Percentiles rank a stretch among this genome's conserved stretches.
phyloP scores from a whole-genome alignment of 2,113 vertebrate genomes.

The Acrocephalus arundinaceus region DNA sequence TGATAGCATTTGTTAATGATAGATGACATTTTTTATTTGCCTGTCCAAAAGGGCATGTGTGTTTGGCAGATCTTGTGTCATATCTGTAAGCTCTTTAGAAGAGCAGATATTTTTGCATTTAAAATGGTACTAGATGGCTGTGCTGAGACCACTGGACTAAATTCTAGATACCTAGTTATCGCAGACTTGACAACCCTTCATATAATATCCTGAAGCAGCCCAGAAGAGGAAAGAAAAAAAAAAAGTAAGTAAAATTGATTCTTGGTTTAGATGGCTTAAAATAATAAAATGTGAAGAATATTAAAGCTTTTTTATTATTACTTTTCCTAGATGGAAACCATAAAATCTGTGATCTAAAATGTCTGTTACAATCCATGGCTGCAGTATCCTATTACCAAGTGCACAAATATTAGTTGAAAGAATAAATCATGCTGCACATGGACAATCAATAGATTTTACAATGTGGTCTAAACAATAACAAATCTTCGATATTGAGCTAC shows the following conservation, averaged over 20 bases:
- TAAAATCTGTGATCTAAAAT: slow-evolving; percentile 5
- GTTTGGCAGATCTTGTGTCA: background rate
- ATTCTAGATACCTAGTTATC: background rate
- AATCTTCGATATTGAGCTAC: background rate
- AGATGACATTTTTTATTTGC: background rate
- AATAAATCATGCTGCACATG: background rate
- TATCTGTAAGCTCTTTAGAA: background rate
- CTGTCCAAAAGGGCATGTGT: background rate
- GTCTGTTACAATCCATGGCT: background rate
- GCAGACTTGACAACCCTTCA: background rate
- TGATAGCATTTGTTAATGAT: background rate
- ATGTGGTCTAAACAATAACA: background rate
- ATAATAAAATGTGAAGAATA: background rate
- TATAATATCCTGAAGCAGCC: background rate
- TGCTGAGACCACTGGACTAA: background rate
- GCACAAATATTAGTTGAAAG: slow-evolving; percentile 20
- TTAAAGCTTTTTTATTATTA: slow-evolving; percentile 2
- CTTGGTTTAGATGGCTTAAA: background rate
- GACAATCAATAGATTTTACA: slow-evolving; percentile 39
- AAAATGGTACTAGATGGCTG: background rate
- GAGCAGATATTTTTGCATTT: background rate
- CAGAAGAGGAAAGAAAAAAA: background rate
- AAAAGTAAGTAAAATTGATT: background rate
- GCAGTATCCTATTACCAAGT: background rate
- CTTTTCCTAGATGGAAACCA: background rate